A percentile compares a stretch with the other conserved stretches of the same genome.
Evolutionary conservation across 2,113 vertebrate species (phyloP).

Genomic region (Seriola aureovittata): DNA sequence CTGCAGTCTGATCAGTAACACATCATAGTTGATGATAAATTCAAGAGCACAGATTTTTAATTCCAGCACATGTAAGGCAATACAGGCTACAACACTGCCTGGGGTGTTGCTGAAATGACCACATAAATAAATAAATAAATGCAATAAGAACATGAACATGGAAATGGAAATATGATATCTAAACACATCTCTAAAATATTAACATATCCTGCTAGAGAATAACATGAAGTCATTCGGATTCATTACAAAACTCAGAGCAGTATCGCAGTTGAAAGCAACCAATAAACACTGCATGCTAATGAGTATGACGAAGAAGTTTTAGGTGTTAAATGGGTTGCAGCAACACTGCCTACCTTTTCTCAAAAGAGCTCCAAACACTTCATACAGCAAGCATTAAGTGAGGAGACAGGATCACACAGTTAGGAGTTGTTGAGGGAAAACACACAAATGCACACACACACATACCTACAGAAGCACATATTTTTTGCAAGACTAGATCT

Average conservation of each 20-base stretch:
- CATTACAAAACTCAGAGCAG: slow-evolving; percentile 11
- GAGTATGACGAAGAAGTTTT: slow-evolving; percentile 37
- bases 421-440: slow-evolving; percentile 62
- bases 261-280: slow-evolving; percentile 25
- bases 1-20: neutral
- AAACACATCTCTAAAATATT: neutral
- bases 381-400: slow-evolving; percentile 83
- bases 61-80: neutral
- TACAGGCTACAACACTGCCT: neutral
- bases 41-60: neutral
- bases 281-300: slow-evolving; percentile 65
- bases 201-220: neutral
- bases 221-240: slow-evolving; percentile 19
- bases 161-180: neutral
- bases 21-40: neutral
- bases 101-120: neutral
- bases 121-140: neutral
- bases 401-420: slow-evolving; percentile 83
- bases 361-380: slow-evolving; percentile 88
- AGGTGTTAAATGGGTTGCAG: slow-evolving; percentile 61
- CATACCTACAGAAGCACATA: slow-evolving; percentile 86
- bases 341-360: slow-evolving; percentile 85
- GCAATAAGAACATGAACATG: neutral
- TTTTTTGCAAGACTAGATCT: slow-evolving; percentile 84
- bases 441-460: slow-evolving; percentile 70